A percentile compares a stretch with the other conserved stretches of the same genome.
Conservation (phyloP, 2,888 invertebrate species). For the Nephrotoma appendiculata region DNA sequence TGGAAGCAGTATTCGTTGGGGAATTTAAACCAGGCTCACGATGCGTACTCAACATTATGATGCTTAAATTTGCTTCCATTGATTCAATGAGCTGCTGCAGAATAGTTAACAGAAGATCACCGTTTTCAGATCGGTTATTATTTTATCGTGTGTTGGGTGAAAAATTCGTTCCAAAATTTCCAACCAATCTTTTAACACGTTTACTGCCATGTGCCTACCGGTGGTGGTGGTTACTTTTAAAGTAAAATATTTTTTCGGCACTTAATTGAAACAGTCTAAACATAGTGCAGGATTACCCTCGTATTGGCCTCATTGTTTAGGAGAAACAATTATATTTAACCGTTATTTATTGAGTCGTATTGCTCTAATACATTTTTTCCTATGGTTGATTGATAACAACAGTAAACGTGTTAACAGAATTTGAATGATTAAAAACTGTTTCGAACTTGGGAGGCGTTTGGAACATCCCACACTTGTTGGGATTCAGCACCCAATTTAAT, state of each 20-base stretch:
- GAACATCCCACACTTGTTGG: conserved; percentile 32
- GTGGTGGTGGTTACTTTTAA: too few species aligned
- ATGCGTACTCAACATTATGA: conserved; percentile 87
- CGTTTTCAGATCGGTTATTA: conserved; percentile 22
- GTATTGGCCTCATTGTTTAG: too few species aligned
- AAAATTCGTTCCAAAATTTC: conserved; percentile 53
- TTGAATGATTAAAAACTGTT: conserved; percentile 62
- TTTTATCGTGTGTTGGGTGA: conserved; percentile 21
- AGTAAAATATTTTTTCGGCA: too few species aligned
- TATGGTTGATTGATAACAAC: too few species aligned
- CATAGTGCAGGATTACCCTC: too few species aligned
- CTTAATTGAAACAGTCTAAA: too few species aligned
- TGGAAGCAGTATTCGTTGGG: conserved; percentile 35
- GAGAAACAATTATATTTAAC: too few species aligned
- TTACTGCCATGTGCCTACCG: too few species aligned
- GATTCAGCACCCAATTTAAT: conserved; percentile 30
- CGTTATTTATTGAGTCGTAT: too few species aligned
- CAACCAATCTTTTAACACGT: conserved; percentile 45
- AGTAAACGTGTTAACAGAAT: conserved; percentile 35
- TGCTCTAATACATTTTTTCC: too few species aligned
- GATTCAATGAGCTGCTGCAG: conserved; percentile 34
- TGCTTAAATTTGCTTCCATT: conserved; percentile 73
- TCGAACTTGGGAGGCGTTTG: conserved; percentile 66
- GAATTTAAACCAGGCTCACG: conserved; percentile 43
- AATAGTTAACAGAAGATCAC: conserved; percentile 24